phyloP scores from a whole-genome alignment of 1,140 invertebrate species.

The Pseudomyrmex concolor region DNA sequence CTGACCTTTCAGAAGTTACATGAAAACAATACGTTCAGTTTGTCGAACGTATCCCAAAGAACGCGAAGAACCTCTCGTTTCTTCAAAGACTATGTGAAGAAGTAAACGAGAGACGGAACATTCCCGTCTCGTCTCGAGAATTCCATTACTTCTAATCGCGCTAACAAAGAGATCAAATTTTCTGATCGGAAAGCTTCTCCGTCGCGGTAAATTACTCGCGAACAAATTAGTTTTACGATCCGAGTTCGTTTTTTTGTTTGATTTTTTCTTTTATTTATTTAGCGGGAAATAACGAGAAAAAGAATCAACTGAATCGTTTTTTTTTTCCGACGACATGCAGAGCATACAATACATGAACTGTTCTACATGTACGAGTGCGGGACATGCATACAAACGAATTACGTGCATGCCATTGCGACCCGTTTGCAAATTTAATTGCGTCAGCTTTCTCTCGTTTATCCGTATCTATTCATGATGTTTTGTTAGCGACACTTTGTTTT shows the following conservation, averaged over 20 bases:
- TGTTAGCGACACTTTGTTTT: neutral
- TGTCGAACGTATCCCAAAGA: slow-evolving; percentile 24
- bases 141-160: neutral
- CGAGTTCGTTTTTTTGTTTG: no score
- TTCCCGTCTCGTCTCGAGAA: neutral
- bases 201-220: neutral
- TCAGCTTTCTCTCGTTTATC: neutral
- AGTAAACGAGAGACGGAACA: neutral
- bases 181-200: neutral
- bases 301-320: neutral
- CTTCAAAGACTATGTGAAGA: neutral
- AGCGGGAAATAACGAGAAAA: neutral
- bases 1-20: slow-evolving; percentile 63
- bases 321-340: neutral
- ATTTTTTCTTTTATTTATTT: neutral
- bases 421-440: slow-evolving; percentile 27
- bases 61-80: slow-evolving; percentile 33
- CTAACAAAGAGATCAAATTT: slow-evolving; percentile 18
- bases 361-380: slow-evolving; percentile 5
- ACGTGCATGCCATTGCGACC: neutral
- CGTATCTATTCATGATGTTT: neutral
- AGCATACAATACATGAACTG: neutral
- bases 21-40: slow-evolving; percentile 50
- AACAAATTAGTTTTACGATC: slow-evolving; percentile 31
- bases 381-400: slow-evolving; percentile 11